Evolutionary conservation across 2,797 vertebrate genomes (phyloP).

Genomic region (Centropyge bicolor): DNA sequence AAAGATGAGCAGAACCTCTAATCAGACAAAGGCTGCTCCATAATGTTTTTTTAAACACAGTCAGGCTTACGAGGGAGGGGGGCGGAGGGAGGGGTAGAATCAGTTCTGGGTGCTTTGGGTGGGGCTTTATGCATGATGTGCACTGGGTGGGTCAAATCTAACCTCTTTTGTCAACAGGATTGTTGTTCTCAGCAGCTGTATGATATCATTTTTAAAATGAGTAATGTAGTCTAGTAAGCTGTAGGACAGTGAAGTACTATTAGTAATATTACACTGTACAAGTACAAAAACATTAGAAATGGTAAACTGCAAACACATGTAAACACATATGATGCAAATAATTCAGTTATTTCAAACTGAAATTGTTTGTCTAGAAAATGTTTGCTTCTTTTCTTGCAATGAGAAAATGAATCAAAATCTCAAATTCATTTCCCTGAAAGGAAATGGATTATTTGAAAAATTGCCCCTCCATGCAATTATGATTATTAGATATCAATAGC

Average conservation of each 20-base stretch:
- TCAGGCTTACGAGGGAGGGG: conserved; percentile 77
- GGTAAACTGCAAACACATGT: background rate
- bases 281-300: background rate
- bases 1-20: conserved; percentile 39
- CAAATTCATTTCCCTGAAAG: no score
- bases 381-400: background rate
- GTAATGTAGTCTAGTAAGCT: no score
- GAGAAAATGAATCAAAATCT: no score
- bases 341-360: background rate
- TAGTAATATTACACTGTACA: no score
- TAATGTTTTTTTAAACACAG: conserved; percentile 39
- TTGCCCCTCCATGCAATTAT: no score
- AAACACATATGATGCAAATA: background rate
- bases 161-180: conserved; percentile 76
- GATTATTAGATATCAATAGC: background rate
- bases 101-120: conserved; percentile 55
- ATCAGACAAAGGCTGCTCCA: conserved; percentile 34
- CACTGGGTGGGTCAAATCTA: conserved; percentile 62
- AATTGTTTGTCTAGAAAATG: background rate
- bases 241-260: background rate
- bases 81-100: conserved; percentile 57
- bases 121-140: conserved; percentile 67
- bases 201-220: background rate
- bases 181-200: conserved; percentile 32
- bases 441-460: no score